Evolutionary conservation across 1,140 invertebrate genomes (phyloP).

Genomic region (Neelides sp.): DNA sequence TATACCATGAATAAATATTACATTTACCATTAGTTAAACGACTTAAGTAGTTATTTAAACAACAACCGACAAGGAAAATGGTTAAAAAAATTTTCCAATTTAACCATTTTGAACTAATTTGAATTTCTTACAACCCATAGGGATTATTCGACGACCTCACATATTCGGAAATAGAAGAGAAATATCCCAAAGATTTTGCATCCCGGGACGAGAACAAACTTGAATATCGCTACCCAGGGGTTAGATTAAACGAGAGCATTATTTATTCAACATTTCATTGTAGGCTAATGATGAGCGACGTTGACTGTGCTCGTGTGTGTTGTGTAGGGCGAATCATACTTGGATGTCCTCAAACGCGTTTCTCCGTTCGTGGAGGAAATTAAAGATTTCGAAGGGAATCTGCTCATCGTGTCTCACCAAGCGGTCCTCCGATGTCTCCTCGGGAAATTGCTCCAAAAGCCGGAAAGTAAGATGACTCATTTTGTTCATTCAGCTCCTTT

Average conservation of each 20-base stretch:
- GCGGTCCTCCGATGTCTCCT: constrained; percentile 81
- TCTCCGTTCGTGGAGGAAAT: constrained; percentile 66
- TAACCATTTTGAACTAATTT: constrained; percentile 2
- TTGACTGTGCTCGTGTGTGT: too few species aligned
- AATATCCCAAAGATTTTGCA: constrained; percentile 80
- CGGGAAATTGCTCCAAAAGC: constrained; percentile 77
- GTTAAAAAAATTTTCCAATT: neutral
- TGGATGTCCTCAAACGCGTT: constrained; percentile 72
- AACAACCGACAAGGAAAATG: neutral
- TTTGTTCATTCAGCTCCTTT: neutral
- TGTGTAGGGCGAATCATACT: constrained; percentile 80
- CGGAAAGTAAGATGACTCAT: constrained; percentile 43
- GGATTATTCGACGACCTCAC: constrained; percentile 85
- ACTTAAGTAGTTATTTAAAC: neutral
- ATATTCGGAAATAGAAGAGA: constrained; percentile 83
- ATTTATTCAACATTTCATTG: too few species aligned
- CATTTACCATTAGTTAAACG: neutral
- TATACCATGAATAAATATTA: neutral
- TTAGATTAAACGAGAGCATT: too few species aligned
- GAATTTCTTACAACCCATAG: constrained; percentile 39
- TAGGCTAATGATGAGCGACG: too few species aligned
- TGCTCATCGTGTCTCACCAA: constrained; percentile 73
- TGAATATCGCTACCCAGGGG: constrained; percentile 80
- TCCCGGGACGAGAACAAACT: constrained; percentile 82
- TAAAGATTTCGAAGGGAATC: constrained; percentile 68